These are phyloP conservation scores for Aurelia sp. DNA, from an alignment of 30 jellyfish, hydroid and myxozoan species.

Conservation along the genomic window DNA sequence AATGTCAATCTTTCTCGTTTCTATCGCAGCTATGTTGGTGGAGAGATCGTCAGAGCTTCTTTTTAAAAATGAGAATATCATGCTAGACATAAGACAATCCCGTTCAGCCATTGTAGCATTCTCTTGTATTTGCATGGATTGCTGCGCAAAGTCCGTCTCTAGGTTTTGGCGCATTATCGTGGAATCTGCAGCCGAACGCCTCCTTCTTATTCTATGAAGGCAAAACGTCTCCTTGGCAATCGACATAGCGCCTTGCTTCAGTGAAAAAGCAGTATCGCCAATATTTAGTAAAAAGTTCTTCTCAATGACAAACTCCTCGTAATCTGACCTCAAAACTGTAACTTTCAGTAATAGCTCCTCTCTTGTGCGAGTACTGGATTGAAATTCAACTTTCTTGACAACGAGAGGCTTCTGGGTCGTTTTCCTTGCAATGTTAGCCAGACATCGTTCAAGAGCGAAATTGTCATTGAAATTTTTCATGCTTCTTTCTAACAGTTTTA, in stretches of 20 bases:
- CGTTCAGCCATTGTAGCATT: constrained; percentile 46
- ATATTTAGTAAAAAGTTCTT: constrained; percentile 22
- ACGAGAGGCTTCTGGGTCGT: not conserved
- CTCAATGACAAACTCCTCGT: not conserved
- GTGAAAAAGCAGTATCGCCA: constrained; percentile 28
- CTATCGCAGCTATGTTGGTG: not conserved
- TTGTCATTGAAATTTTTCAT: constrained; percentile 20
- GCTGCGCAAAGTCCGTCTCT: constrained; percentile 7
- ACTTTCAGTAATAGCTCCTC: constrained; percentile 29
- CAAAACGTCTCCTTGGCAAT: constrained; percentile 53
- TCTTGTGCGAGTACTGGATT: constrained; percentile 6
- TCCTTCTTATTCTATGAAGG: not conserved
- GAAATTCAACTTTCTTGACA: constrained; percentile 29
- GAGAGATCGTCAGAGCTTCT: not conserved
- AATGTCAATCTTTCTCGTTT: not conserved
- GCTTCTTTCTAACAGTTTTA: constrained; percentile 14
- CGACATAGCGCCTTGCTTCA: constrained; percentile 33
- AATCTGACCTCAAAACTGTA: not conserved
- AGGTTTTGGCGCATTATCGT: not conserved
- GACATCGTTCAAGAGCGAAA: constrained; percentile 54
- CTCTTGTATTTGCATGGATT: not conserved
- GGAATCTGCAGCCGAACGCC: constrained; percentile 45
- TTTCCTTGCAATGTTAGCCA: constrained; percentile 1
- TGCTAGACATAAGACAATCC: constrained; percentile 50
- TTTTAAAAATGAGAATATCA: constrained; percentile 23